Evolutionary conservation across 2,888 invertebrate species (phyloP).

Genomic region (Helobdella robusta): DNA sequence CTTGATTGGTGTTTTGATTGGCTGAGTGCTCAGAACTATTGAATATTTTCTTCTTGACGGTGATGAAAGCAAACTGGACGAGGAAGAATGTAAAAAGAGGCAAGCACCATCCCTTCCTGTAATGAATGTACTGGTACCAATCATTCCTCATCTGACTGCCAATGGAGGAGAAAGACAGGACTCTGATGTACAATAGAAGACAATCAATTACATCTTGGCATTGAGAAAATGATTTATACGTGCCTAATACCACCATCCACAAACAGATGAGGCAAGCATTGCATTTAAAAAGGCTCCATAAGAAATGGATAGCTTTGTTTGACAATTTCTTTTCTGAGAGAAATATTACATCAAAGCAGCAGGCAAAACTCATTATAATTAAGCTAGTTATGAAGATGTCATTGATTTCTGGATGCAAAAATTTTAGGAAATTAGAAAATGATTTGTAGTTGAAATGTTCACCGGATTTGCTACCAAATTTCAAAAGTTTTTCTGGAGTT

Average conservation of each 20-base stretch:
- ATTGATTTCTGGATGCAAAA: conserved; percentile 53
- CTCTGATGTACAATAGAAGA: conserved; percentile 42
- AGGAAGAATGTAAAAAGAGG: conserved; percentile 40
- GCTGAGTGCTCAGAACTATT: no score
- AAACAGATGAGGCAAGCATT: conserved; percentile 49
- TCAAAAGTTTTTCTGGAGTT: conserved; percentile 48
- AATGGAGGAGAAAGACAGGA: conserved; percentile 43
- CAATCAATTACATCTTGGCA: conserved; percentile 43
- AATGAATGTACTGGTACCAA: conserved; percentile 37
- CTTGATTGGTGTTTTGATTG: no score
- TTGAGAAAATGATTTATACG: conserved; percentile 47
- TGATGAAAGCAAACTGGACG: conserved; percentile 37
- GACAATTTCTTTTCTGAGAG: conserved; percentile 44
- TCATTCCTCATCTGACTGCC: conserved; percentile 41
- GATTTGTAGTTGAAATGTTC: conserved; percentile 50
- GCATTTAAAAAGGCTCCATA: conserved; percentile 50
- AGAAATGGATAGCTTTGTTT: conserved; percentile 45
- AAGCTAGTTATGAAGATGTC: conserved; percentile 53
- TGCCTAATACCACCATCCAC: conserved; percentile 51
- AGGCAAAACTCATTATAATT: conserved; percentile 50
- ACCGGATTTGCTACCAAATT: conserved; percentile 49
- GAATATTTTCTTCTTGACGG: conserved; percentile 31
- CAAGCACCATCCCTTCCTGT: conserved; percentile 30
- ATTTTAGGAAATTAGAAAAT: conserved; percentile 51
- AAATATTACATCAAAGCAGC: conserved; percentile 48